Conservation (phyloP, 2,797 vertebrate species). For the Somateria mollissima region DNA sequence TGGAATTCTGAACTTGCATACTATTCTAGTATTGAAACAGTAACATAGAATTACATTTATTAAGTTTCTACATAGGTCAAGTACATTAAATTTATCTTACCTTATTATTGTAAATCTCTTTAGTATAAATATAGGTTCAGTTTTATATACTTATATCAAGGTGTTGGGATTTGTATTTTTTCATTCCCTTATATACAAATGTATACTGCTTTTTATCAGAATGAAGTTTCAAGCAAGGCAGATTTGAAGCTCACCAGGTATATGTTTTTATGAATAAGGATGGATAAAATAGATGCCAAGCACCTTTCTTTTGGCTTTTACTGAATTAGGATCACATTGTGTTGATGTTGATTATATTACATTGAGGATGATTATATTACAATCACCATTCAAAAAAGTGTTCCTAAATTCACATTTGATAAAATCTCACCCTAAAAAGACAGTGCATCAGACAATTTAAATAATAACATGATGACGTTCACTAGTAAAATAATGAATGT, state of each 20-base stretch:
- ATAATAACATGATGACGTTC: background rate
- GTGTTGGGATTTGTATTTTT: background rate
- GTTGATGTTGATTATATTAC: background rate
- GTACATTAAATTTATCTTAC: background rate
- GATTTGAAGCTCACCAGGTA: background rate
- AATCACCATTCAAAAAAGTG: background rate
- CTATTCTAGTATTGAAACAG: background rate
- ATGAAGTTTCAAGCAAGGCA: background rate
- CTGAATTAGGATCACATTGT: background rate
- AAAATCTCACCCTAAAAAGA: background rate
- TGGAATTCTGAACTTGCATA: background rate
- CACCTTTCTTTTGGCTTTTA: background rate
- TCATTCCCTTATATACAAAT: background rate
- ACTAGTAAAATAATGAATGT: background rate
- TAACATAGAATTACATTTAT: background rate
- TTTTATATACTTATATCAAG: background rate
- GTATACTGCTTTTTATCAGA: background rate
- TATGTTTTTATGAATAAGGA: background rate
- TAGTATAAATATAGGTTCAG: background rate
- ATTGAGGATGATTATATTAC: background rate
- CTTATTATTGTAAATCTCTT: background rate
- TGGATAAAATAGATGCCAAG: background rate
- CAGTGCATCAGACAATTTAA: background rate
- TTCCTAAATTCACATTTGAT: background rate
- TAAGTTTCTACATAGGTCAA: background rate